These are phyloP conservation scores for Ceratina japonica DNA, from an alignment of 1,140 invertebrate genomes.

Conservation along the genomic window DNA sequence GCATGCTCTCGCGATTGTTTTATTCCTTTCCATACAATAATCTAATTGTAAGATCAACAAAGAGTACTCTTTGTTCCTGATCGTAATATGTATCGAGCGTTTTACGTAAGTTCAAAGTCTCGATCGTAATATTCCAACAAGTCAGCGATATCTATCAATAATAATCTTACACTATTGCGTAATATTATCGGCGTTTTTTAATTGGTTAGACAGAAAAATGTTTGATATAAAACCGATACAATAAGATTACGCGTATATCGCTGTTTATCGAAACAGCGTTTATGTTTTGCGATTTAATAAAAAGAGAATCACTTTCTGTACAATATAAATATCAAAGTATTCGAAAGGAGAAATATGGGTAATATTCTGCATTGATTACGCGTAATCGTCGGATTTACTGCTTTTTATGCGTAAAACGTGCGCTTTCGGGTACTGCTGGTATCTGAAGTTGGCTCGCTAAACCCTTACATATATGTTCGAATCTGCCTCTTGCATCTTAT, in stretches of 20 bases:
- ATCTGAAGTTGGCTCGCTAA: no score
- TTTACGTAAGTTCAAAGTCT: slow-evolving; percentile 21
- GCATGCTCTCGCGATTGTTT: no score
- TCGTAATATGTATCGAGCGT: background rate
- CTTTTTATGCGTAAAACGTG: no score
- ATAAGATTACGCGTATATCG: background rate
- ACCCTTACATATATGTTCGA: no score
- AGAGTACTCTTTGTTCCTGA: background rate
- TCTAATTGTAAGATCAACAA: no score
- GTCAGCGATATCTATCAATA: background rate
- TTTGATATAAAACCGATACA: background rate
- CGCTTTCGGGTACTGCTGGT: background rate
- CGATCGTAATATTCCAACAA: background rate
- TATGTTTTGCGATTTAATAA: no score
- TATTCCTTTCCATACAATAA: no score
- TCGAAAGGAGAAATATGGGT: background rate
- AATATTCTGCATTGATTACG: background rate
- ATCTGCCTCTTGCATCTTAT: no score
- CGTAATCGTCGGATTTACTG: background rate
- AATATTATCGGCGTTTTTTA: background rate
- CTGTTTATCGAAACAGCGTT: no score
- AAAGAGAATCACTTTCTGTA: no score
- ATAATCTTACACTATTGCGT: background rate
- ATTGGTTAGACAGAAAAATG: background rate
- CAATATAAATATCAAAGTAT: no score